Evolutionary conservation across 2,888 invertebrate species (phyloP).

Genomic region (Tetragnatha montana): DNA sequence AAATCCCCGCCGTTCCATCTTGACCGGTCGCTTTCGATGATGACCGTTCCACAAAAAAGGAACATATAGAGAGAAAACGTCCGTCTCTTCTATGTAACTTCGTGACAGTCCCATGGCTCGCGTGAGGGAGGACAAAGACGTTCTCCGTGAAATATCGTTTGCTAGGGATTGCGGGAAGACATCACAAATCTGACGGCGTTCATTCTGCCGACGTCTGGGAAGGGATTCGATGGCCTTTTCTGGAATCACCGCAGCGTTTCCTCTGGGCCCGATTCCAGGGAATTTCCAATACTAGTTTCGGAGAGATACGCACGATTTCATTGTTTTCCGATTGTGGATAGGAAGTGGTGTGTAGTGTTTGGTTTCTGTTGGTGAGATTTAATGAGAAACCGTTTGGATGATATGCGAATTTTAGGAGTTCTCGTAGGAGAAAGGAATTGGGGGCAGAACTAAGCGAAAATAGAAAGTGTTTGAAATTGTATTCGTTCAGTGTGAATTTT

Average conservation of each 20-base stretch:
- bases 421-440: neutral
- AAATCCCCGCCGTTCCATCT: neutral
- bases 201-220: neutral
- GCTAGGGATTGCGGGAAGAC: neutral
- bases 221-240: neutral
- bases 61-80: neutral
- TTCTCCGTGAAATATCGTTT: slow-evolving; percentile 13
- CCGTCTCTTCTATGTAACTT: neutral
- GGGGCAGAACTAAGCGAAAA: no score
- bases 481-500: no score
- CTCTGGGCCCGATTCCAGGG: neutral
- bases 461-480: no score
- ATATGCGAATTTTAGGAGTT: neutral
- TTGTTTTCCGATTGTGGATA: slow-evolving; percentile 4
- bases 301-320: neutral
- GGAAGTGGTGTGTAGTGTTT: neutral
- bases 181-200: neutral
- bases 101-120: neutral
- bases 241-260: neutral
- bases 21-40: neutral
- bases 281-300: neutral
- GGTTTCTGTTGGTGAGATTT: slow-evolving; percentile 6
- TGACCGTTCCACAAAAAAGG: neutral
- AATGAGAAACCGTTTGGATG: neutral
- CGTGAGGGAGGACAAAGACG: neutral